phyloP scores from a whole-genome alignment of 2,888 invertebrate species.

The Orthosia incerta region DNA sequence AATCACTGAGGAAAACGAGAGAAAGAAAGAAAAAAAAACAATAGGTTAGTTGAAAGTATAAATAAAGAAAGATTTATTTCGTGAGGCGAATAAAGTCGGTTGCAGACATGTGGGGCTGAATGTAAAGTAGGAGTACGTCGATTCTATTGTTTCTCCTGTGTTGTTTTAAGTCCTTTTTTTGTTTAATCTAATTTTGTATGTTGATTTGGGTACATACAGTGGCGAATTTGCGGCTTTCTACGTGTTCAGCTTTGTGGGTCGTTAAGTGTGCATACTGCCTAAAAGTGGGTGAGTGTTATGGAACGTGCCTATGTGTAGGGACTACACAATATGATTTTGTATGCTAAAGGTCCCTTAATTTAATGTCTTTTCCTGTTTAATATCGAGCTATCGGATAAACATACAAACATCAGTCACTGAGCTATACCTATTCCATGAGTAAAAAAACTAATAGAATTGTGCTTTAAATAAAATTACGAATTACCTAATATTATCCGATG shows the following conservation, averaged over 20 bases:
- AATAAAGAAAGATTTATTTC: slow-evolving; percentile 83
- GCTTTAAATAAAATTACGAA: too few relatives aligned
- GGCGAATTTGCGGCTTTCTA: slow-evolving; percentile 20
- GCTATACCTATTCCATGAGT: too few relatives aligned
- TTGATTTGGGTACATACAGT: slow-evolving; percentile 58
- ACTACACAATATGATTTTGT: neutral
- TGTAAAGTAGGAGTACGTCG: slow-evolving; percentile 73
- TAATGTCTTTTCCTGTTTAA: too few relatives aligned
- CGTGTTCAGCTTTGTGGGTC: slow-evolving; percentile 25
- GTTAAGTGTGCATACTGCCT: slow-evolving; percentile 10
- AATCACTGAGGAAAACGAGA: slow-evolving; percentile 72
- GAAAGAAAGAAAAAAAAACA: slow-evolving; percentile 73
- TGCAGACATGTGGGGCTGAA: slow-evolving; percentile 74
- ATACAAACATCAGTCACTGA: neutral
- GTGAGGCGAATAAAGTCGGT: slow-evolving; percentile 79
- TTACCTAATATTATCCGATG: too few relatives aligned
- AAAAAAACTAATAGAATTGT: neutral
- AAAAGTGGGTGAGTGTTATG: slow-evolving; percentile 5
- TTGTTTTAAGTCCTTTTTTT: slow-evolving; percentile 62
- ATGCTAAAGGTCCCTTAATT: too few relatives aligned
- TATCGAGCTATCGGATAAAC: too few relatives aligned
- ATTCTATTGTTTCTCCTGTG: slow-evolving; percentile 53
- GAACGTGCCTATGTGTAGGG: neutral
- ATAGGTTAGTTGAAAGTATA: slow-evolving; percentile 81
- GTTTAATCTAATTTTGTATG: slow-evolving; percentile 62